Evolutionary conservation across 2,888 invertebrate genomes (phyloP).

Genomic region (Leptothorax acervorum): DNA sequence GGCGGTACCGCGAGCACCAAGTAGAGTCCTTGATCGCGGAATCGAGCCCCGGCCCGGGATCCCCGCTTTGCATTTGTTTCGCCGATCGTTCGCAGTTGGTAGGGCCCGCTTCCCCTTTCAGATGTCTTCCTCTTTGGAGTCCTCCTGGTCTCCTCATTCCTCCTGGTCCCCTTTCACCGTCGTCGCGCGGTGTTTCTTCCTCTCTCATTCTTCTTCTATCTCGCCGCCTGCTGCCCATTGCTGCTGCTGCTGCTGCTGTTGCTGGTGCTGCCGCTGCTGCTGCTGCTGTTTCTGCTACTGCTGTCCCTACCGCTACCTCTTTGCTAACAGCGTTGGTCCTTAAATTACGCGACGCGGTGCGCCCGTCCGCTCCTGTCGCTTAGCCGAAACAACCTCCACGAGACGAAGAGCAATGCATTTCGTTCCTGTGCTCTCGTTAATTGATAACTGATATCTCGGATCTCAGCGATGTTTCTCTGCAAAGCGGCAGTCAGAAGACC

Average conservation of each 20-base stretch:
- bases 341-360: slow-evolving; percentile 80
- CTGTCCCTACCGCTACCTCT: not conserved
- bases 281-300: slow-evolving; percentile 4
- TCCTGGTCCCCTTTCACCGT: slow-evolving; percentile 72
- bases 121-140: slow-evolving; percentile 76
- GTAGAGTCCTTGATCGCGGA: slow-evolving; percentile 72
- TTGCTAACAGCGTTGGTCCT: slow-evolving; percentile 79
- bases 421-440: slow-evolving; percentile 80
- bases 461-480: slow-evolving; percentile 71
- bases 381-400: slow-evolving; percentile 64
- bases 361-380: slow-evolving; percentile 62
- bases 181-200: slow-evolving; percentile 58
- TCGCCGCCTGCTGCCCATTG: slow-evolving; percentile 43
- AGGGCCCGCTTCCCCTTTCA: slow-evolving; percentile 78
- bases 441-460: slow-evolving; percentile 83
- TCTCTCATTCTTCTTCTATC: slow-evolving; percentile 69
- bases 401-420: slow-evolving; percentile 77
- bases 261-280: not conserved
- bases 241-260: slow-evolving; percentile 19
- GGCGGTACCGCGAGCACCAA: slow-evolving; percentile 76
- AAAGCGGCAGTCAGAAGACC: slow-evolving; percentile 13
- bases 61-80: slow-evolving; percentile 84
- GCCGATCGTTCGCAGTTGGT: slow-evolving; percentile 72
- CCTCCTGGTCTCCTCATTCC: slow-evolving; percentile 69
- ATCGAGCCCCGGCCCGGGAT: slow-evolving; percentile 55